Percentiles rank a stretch among this genome's conserved stretches.
Conservation (phyloP, 2,797 vertebrate genomes). For the Ctenosaura bakeri region DNA sequence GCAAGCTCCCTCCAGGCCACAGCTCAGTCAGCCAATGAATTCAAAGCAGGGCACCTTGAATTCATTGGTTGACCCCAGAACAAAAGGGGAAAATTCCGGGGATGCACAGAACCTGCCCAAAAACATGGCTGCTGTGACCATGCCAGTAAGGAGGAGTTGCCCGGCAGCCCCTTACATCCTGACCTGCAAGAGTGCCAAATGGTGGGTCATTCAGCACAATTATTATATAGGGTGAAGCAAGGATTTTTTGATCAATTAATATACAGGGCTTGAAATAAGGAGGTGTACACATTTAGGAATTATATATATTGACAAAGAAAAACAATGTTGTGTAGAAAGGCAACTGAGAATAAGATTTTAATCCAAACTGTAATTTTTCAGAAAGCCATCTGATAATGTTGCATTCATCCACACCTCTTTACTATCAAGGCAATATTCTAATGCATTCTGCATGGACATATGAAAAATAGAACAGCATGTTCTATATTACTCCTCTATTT, state of each 20-base stretch:
- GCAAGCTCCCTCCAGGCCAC: too few relatives aligned
- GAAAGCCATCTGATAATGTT: slow-evolving; percentile 1
- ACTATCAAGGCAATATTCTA: not conserved
- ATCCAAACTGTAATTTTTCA: not conserved
- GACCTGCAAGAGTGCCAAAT: too few relatives aligned
- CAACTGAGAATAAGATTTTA: not conserved
- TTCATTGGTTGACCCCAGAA: too few relatives aligned
- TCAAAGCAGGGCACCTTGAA: too few relatives aligned
- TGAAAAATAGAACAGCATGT: not conserved
- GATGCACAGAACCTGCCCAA: too few relatives aligned
- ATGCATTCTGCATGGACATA: not conserved
- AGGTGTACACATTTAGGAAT: not conserved
- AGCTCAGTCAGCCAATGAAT: too few relatives aligned
- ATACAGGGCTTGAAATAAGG: not conserved
- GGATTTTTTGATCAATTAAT: not conserved
- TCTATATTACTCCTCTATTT: not conserved
- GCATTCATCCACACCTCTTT: slow-evolving; percentile 13
- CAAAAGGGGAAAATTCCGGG: too few relatives aligned
- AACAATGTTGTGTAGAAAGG: not conserved
- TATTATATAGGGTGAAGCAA: too few relatives aligned
- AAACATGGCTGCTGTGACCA: too few relatives aligned
- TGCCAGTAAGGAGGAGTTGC: too few relatives aligned
- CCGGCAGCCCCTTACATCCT: too few relatives aligned
- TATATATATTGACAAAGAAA: not conserved
- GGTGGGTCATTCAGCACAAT: too few relatives aligned